phyloP scores from a whole-genome alignment of 2,888 invertebrate genomes.

The Chrysotoxum bicinctum region DNA sequence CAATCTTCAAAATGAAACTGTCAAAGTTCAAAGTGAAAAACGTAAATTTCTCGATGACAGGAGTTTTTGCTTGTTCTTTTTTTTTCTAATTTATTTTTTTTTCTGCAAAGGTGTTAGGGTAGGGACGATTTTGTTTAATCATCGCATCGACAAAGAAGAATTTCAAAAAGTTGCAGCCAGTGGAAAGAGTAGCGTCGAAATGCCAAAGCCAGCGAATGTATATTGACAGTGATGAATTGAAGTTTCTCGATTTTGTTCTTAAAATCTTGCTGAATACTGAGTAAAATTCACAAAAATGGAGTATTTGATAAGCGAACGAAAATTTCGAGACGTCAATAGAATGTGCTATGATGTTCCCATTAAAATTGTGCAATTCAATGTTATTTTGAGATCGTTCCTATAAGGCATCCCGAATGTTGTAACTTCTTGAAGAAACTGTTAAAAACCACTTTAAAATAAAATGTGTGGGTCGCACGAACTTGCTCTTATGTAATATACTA shows the following conservation, averaged over 20 bases:
- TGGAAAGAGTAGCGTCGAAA: neutral
- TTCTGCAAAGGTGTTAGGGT: conserved; percentile 46
- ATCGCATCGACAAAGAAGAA: neutral
- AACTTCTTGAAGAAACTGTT: too few species aligned
- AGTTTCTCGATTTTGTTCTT: conserved; percentile 28
- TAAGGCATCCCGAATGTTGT: too few species aligned
- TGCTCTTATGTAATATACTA: too few species aligned
- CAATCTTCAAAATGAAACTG: conserved; percentile 47
- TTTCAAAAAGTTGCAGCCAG: neutral
- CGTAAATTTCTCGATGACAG: conserved; percentile 39
- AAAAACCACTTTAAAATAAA: too few species aligned
- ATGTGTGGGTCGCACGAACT: too few species aligned
- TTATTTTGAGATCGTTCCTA: too few species aligned
- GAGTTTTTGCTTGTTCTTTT: conserved; percentile 7
- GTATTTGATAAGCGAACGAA: neutral
- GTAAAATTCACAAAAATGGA: neutral
- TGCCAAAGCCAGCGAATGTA: neutral
- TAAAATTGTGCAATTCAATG: neutral
- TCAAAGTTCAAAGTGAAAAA: conserved; percentile 40
- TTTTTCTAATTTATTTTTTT: conserved; percentile 11
- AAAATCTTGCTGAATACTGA: conserved; percentile 22
- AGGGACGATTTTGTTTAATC: conserved; percentile 57
- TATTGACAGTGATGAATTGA: conserved; percentile 68
- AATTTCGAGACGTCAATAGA: neutral
- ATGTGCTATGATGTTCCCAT: neutral